Conservation (phyloP, 2,797 vertebrate species). For the Perodicticus potto region DNA sequence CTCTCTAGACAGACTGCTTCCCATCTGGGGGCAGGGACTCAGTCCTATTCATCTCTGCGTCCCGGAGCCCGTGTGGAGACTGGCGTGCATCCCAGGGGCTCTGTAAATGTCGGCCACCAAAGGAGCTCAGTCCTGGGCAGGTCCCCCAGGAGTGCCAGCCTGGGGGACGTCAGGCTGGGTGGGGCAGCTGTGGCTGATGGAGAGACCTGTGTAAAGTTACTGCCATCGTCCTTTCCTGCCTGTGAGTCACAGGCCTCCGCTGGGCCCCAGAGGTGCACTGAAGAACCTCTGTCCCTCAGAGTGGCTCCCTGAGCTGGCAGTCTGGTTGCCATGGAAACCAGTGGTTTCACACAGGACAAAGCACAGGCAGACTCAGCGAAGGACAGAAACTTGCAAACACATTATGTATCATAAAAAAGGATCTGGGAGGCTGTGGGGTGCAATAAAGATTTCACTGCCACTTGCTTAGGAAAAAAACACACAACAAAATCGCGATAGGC, state of each 20-base stretch:
- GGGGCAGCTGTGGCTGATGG: accelerated
- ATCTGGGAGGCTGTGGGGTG: background rate
- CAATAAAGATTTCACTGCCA: conserved; percentile 5
- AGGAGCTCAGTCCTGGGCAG: background rate
- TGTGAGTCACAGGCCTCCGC: background rate
- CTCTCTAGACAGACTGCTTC: background rate
- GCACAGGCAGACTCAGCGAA: conserved; percentile 41
- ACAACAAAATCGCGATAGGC: background rate
- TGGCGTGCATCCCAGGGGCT: background rate
- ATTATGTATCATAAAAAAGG: conserved; percentile 3
- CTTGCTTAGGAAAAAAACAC: background rate
- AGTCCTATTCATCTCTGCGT: background rate
- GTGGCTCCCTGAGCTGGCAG: background rate
- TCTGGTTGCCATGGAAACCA: conserved; percentile 79
- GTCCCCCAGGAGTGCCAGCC: accelerated
- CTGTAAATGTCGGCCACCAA: background rate
- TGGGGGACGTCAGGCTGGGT: accelerated
- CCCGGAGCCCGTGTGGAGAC: background rate
- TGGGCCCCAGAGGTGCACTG: background rate
- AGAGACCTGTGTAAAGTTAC: background rate
- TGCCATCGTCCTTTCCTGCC: background rate
- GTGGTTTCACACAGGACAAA: conserved; percentile 65
- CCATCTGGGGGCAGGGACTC: background rate
- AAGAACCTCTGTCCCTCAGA: background rate
- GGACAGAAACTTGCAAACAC: conserved; percentile 57